phyloP scores from a whole-genome alignment of 2,888 invertebrate genomes.

The Nomada lathburiana region DNA sequence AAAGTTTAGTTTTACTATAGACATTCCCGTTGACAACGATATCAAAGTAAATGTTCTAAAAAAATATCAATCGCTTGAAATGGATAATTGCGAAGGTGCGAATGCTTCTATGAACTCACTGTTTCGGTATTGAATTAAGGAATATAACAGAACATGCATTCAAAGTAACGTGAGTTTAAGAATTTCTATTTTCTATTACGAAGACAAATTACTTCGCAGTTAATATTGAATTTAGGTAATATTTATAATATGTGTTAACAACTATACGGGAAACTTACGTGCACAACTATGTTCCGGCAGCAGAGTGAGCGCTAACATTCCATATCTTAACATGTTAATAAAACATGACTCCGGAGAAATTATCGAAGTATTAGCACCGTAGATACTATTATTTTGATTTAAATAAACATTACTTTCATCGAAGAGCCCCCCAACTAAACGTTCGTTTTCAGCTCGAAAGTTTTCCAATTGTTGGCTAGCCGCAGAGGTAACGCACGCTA shows the following conservation, averaged over 20 bases:
- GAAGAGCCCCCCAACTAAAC: conserved; percentile 86
- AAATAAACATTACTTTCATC: conserved; percentile 84
- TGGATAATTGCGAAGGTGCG: too few species aligned
- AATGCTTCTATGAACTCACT: too few species aligned
- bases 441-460: conserved; percentile 85
- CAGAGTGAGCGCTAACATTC: conserved; percentile 90
- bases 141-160: too few species aligned
- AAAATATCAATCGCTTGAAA: too few species aligned
- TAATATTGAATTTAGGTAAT: too few species aligned
- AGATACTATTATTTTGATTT: conserved; percentile 83
- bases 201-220: too few species aligned
- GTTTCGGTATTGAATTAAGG: too few species aligned
- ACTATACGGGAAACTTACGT: conserved; percentile 85
- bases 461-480: conserved; percentile 86
- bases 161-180: too few species aligned
- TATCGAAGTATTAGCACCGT: conserved; percentile 85
- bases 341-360: conserved; percentile 89
- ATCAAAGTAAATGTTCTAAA: too few species aligned
- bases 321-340: conserved; percentile 91
- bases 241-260: neutral
- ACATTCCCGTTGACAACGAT: too few species aligned
- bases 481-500: conserved; percentile 86
- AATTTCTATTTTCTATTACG: too few species aligned
- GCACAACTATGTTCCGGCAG: conserved; percentile 91
- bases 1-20: too few species aligned